Base-by-base conservation (phyloP, 2,113 vertebrate species). In the Anhinga anhinga region DNA sequence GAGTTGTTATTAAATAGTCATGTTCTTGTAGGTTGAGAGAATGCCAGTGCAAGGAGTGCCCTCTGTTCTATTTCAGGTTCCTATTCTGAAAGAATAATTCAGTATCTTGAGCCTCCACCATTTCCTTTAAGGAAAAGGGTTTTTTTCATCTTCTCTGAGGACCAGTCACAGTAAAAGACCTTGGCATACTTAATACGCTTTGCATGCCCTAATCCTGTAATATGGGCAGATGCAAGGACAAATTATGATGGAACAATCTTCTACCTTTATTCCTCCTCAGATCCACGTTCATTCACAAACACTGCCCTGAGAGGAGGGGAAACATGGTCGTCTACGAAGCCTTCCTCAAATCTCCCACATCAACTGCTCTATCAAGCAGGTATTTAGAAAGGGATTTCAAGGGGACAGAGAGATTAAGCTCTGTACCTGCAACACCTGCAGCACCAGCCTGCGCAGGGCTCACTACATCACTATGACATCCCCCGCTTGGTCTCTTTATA, bases 401-500 rank as follows among this genome's bases (percentile, higher is more conserved):
- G 17, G 4, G 6, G 13, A 5, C 40, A 77, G n/a, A 45, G 61
- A 52, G 17, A 63, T 29, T 11, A 58, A 84, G 21, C 15, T 34
- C 62, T 45, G 27, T 36, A 62, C n/a, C 47, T 67, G 15, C 34
- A 44, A 30, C 20, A 36, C 15, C 21, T 50, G 38, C 15, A 45
- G 15, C 55, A 79, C 34, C 61, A 36, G 25, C 22, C 40, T 70
- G 18, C 23, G 9, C 0, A 47, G 36, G 34, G 15, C 61, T 74
- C 53, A 13, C 17, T 38, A 18, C 13, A 22, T 18, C 65, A 1
- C 67, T 45, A 10, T 14, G 7, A 45, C 62, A 18, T 32, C 18
- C 21, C 11, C 13, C 0, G 2, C 29, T 30, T 52, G 10, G 36
- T 15, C 16, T 2, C 0, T 67, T 61, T 77, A 18, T 15, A 53